A percentile compares a stretch with the other conserved stretches of the same genome.
phyloP scores from a whole-genome alignment of 2,888 invertebrate species.

The Gandaritis pyraliata region DNA sequence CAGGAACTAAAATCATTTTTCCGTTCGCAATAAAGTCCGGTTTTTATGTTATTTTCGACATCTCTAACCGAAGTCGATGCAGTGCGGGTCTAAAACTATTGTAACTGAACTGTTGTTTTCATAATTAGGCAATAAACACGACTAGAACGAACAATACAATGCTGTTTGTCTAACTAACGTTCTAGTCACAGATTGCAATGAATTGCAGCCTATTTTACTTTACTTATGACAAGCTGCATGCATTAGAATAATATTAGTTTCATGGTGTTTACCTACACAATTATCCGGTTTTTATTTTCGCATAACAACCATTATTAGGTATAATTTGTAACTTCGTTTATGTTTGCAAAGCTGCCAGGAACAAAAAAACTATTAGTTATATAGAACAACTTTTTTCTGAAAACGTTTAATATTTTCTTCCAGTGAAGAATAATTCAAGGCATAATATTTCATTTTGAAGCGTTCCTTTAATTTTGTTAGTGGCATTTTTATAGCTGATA shows the following conservation, averaged over 20 bases:
- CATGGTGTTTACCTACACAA: neutral
- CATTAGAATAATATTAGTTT: neutral
- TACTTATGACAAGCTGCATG: too few relatives aligned
- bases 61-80: neutral
- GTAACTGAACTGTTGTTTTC: slow-evolving; percentile 6
- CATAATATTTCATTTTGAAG: too few relatives aligned
- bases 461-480: too few relatives aligned
- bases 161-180: neutral
- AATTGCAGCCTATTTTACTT: neutral
- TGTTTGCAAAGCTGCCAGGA: too few relatives aligned
- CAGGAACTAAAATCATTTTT: neutral
- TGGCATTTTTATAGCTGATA: too few relatives aligned
- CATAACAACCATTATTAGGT: too few relatives aligned
- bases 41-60: neutral
- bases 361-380: too few relatives aligned
- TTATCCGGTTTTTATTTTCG: too few relatives aligned
- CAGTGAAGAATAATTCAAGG: too few relatives aligned
- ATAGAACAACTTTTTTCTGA: too few relatives aligned
- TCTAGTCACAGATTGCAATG: neutral
- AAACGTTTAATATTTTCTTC: too few relatives aligned
- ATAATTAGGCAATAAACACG: slow-evolving; percentile 9
- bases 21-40: neutral
- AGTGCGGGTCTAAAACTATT: slow-evolving; percentile 8
- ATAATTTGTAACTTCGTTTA: too few relatives aligned
- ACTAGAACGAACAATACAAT: neutral